Base-by-base conservation (phyloP, 2,113 vertebrate species). In the Oxyura jamaicensis region DNA sequence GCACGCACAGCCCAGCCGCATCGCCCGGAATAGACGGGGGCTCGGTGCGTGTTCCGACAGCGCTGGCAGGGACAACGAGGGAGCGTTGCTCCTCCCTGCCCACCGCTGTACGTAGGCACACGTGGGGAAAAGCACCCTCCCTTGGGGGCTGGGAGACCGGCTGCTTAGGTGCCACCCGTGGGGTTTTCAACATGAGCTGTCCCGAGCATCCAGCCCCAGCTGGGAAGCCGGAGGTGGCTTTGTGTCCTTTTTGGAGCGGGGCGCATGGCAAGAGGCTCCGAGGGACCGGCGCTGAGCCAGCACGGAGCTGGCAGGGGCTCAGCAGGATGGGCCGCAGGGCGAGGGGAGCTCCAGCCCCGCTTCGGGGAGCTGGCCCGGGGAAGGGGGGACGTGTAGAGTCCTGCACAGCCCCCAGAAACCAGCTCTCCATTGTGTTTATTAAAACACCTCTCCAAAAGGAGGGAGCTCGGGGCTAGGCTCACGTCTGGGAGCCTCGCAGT, bases 341-440 rank as follows among this genome's bases (percentile, higher is more conserved):
- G 8, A 20, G 16, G 77, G 50, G n/a, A 71, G 33, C 66, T 73
- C 44, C 35, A 60, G 52, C 42, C 21, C 33, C 7, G 0, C 53
- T 67, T 39, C 19, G 48, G 86, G 41, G 41, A 23, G 31, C 53
- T 22, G 26, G n/a, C 35, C 9, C 14, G 19, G 50, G 69, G 44
- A 42, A 4, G 4, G 23, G 18, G 60, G 36, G 36, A 53, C 8
- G 0, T 1, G 31, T 5, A 12, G 11, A 10, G 26, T 21, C 50
- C 67, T 39, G 83, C 50, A 18, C 33, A 52, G 46, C 35, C 68
- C 55, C 23, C 14, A 11, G 33, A 35, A 65, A 55, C 10, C 31
- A n/a, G 52, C 26, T 66, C 42, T 65, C 20, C 5, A 10, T 31
- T 13, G 33, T 55, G 78, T 55, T 48, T 73, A 4, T 18, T 41